These are phyloP conservation scores for Tanypteryx hageni DNA, from an alignment of 2,888 invertebrate species.

Conservation along the genomic window DNA sequence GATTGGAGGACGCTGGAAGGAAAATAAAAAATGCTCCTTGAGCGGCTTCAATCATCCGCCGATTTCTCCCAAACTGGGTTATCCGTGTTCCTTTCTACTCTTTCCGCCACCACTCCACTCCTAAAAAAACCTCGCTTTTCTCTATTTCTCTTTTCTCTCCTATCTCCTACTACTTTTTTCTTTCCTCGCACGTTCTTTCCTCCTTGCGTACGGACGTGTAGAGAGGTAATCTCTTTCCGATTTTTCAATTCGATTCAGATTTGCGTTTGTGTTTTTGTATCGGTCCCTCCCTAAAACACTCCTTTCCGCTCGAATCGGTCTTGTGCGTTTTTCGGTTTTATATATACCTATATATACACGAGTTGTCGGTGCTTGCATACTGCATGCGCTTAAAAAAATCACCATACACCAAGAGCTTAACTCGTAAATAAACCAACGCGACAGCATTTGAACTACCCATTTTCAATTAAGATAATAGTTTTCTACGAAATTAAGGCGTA, in stretches of 20 bases:
- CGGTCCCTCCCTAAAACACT: not conserved
- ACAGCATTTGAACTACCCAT: too few species aligned
- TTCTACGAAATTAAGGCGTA: too few species aligned
- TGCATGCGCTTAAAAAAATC: too few species aligned
- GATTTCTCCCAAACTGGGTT: constrained; percentile 19
- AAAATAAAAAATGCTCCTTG: not conserved
- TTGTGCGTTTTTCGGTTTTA: too few species aligned
- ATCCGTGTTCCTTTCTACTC: not conserved
- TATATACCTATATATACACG: too few species aligned
- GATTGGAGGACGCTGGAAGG: not conserved
- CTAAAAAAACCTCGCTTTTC: not conserved
- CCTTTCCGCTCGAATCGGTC: too few species aligned
- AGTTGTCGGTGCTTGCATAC: too few species aligned
- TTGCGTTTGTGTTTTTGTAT: not conserved
- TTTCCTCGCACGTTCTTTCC: not conserved
- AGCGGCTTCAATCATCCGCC: constrained; percentile 2
- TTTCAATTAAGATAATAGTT: too few species aligned
- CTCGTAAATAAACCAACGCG: too few species aligned
- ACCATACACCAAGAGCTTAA: too few species aligned
- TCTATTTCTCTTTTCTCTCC: not conserved
- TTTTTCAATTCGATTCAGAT: constrained; percentile 13
- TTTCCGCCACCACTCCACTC: not conserved
- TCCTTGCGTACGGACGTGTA: not conserved
- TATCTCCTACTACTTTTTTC: not conserved
- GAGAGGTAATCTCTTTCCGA: constrained; percentile 3